These are phyloP conservation scores for Colostygia pectinataria DNA, from an alignment of 2,888 invertebrate genomes.

Conservation along the genomic window DNA sequence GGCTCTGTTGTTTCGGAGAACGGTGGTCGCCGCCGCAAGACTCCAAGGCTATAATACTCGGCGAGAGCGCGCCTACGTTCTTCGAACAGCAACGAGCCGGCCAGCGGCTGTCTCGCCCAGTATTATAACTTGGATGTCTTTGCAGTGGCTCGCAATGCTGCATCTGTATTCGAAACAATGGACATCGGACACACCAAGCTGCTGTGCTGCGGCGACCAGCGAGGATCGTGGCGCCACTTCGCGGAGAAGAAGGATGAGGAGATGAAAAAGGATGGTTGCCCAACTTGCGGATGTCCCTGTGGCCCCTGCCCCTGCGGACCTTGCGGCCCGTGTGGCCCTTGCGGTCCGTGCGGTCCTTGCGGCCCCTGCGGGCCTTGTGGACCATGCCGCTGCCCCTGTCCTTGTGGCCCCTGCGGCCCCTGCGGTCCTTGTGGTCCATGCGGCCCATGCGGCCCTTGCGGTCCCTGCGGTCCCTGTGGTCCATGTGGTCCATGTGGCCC, in stretches of 20 bases:
- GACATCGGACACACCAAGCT: slow-evolving; percentile 39
- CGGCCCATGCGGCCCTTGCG: slow-evolving; percentile 36
- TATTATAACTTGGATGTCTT: slow-evolving; percentile 75
- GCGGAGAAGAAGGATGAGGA: slow-evolving; percentile 52
- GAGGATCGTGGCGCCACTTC: slow-evolving; percentile 42
- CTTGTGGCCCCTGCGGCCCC: slow-evolving; percentile 28
- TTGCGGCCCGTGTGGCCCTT: slow-evolving; percentile 41
- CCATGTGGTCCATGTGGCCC: slow-evolving; percentile 32
- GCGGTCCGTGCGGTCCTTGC: slow-evolving; percentile 46
- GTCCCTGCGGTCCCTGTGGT: slow-evolving; percentile 56
- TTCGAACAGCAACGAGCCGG: slow-evolving; percentile 67
- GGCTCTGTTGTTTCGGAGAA: slow-evolving; percentile 72
- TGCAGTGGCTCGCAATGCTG: slow-evolving; percentile 53
- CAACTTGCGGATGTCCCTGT: slow-evolving; percentile 37
- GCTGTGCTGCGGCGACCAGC: slow-evolving; percentile 53
- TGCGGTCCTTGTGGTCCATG: slow-evolving; percentile 48
- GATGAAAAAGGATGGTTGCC: slow-evolving; percentile 39
- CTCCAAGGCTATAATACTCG: slow-evolving; percentile 73
- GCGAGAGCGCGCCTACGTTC: slow-evolving; percentile 60
- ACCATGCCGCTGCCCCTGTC: slow-evolving; percentile 42
- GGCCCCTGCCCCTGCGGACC: slow-evolving; percentile 47
- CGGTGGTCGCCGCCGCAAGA: slow-evolving; percentile 63
- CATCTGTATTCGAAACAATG: slow-evolving; percentile 34
- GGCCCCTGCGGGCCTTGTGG: slow-evolving; percentile 55
- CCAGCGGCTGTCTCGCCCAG: slow-evolving; percentile 57